Conservation (phyloP, 2,797 vertebrate genomes). For the Remorina albescens region DNA sequence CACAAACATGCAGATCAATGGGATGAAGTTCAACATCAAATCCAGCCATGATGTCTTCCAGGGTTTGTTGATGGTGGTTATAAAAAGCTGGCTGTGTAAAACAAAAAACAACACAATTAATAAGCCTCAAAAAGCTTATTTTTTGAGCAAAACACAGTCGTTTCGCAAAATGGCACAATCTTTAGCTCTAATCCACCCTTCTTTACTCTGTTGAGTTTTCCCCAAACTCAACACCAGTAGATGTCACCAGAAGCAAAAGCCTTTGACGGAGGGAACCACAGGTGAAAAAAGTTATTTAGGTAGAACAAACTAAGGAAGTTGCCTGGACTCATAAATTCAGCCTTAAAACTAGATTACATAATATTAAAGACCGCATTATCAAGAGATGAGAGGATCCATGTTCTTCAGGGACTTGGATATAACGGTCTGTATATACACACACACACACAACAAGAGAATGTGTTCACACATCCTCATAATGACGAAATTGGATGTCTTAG, state of each 20-base stretch:
- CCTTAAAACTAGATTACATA: constrained; percentile 10
- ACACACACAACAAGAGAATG: constrained; percentile 9
- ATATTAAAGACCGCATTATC: background rate
- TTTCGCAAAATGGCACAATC: background rate
- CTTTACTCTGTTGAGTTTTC: constrained; percentile 8
- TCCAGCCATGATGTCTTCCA: constrained; percentile 16
- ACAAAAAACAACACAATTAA: constrained; percentile 13
- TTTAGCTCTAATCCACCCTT: background rate
- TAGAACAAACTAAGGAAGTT: background rate
- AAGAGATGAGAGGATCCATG: background rate
- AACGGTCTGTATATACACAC: constrained; percentile 10
- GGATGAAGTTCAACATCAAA: constrained; percentile 55
- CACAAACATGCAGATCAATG: constrained; percentile 7
- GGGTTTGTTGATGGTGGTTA: constrained; percentile 24
- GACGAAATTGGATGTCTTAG: constrained; percentile 61
- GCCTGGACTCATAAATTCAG: background rate
- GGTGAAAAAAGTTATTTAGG: background rate
- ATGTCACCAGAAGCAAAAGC: constrained; percentile 41
- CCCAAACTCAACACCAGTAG: constrained; percentile 41
- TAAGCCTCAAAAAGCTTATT: constrained; percentile 11
- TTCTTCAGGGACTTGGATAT: background rate
- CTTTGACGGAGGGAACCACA: background rate
- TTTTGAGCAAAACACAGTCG: constrained; percentile 3
- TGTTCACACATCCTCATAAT: constrained; percentile 33
- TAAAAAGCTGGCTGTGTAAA: constrained; percentile 13